A percentile compares a stretch with the other conserved stretches of the same genome.
Evolutionary conservation across 92 coral and sea anemone genomes (phyloP).

Genomic region (Zoanthus solanderi): DNA sequence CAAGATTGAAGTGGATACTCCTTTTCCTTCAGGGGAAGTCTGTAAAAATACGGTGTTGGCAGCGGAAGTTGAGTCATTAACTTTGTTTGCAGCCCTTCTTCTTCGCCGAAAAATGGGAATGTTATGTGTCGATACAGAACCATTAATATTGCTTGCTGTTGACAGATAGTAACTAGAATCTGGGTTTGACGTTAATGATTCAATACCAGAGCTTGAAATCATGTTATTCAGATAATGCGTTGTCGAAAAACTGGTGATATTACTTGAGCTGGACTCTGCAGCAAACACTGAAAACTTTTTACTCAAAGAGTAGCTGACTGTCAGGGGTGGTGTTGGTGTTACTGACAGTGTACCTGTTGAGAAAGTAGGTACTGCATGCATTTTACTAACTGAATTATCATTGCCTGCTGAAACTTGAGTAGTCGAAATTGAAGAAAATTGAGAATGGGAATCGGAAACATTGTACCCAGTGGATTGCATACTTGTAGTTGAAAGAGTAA

Average conservation of each 20-base stretch:
- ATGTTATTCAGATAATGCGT: not conserved
- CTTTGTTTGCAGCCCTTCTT: not conserved
- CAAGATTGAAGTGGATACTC: not conserved
- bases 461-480: not conserved
- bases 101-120: not conserved
- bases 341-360: conserved; percentile 2
- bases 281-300: not conserved
- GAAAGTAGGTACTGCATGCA: not conserved
- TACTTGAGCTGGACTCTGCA: not conserved
- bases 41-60: too few relatives aligned
- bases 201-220: not conserved
- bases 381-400: not conserved
- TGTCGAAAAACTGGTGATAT: not conserved
- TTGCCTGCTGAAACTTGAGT: not conserved
- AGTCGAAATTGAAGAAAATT: not conserved
- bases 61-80: too few relatives aligned
- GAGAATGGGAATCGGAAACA: not conserved
- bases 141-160: not conserved
- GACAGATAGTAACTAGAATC: not conserved
- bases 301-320: not conserved
- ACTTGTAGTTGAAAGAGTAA: not conserved
- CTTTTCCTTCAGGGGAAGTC: too few relatives aligned
- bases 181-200: not conserved
- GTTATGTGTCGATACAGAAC: not conserved
- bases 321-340: conserved; percentile 22